Base-by-base conservation (phyloP, 92 coral and sea anemone species). In the Phymanthus crucifer region DNA sequence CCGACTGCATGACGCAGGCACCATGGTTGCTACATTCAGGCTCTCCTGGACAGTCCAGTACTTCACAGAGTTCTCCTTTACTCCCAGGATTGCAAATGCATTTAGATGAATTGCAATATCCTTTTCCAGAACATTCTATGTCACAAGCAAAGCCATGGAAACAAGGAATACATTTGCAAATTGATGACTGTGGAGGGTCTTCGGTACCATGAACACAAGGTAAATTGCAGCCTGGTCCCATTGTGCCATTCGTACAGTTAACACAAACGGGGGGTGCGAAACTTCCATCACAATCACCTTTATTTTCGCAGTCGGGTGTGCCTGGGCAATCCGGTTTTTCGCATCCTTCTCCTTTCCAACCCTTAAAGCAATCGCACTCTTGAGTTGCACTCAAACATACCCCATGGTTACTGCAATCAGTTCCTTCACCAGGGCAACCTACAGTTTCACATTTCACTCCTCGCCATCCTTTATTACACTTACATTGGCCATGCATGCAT, bases 261-360 rank as follows among this genome's bases (percentile, higher is more conserved):
- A 93, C 93, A 58, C 99, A 95, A 35, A 86, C 87, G 12, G 99
- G 99, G 29, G 99, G 97, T 66, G 89, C 87, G 12, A 93, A 90
- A 16, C 85, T 85, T 34, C 97, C 99, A 38, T 90, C 91, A 78
- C 99, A 95, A 11, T 82, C 83, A 34, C 99, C 99, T 67, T 88
- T 88, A 43, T 66, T 87, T 69, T 89, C 93, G 68, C 99, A 95
- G 79, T 95, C 99, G 11, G 99, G 99, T 2, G 87, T 89, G 7
- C 97, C 99, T 16, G 93, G 99, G 50, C 99, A 95, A 57, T 95
- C 96, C 2, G 99, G 99, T 32, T 83, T 52, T 32, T 93, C 85
- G 80, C 99, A 95, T 21, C 99, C 99, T 38, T 69, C 82, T 32
- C 98, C 98, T 77, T 95, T 95, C 98, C 98, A 95, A n/a, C 98